phyloP scores from a whole-genome alignment of 2,888 invertebrate genomes.

The Drosophila kambysellisi region DNA sequence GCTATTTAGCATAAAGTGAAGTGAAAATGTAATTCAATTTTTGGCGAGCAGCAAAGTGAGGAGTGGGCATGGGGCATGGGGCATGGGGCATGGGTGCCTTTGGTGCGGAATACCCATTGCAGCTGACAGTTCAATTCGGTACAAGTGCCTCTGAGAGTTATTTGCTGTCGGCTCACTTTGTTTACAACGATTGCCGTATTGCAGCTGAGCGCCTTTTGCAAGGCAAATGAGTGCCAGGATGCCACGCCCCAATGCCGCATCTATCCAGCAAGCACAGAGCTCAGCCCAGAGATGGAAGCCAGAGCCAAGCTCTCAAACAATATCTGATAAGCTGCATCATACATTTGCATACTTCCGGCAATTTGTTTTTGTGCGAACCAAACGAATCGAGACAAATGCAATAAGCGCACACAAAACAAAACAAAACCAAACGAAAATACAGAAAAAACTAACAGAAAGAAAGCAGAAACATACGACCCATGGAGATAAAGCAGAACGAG shows the following conservation, averaged over 20 bases:
- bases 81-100: no score
- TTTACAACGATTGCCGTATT: conserved; percentile 55
- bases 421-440: conserved; percentile 8
- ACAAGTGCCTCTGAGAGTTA: conserved; percentile 73
- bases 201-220: conserved; percentile 63
- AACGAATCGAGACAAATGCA: conserved; percentile 81
- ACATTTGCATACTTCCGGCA: conserved; percentile 81
- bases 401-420: conserved; percentile 63
- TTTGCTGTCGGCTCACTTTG: conserved; percentile 73
- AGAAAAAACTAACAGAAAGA: conserved; percentile 29
- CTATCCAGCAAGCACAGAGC: background rate
- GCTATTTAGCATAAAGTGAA: conserved; percentile 70
- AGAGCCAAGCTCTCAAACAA: conserved; percentile 69
- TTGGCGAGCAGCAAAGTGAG: conserved; percentile 28
- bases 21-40: conserved; percentile 80
- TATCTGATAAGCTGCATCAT: conserved; percentile 80
- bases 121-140: conserved; percentile 77
- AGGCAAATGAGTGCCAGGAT: conserved; percentile 73
- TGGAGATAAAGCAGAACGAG: conserved; percentile 66
- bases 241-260: conserved; percentile 41
- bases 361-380: conserved; percentile 77
- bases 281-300: conserved; percentile 1
- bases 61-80: background rate
- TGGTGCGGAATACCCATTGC: conserved; percentile 41
- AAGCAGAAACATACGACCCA: conserved; percentile 49